Conservation (phyloP, 2,888 invertebrate genomes). For the Poecilobothrus nobilitatus region DNA sequence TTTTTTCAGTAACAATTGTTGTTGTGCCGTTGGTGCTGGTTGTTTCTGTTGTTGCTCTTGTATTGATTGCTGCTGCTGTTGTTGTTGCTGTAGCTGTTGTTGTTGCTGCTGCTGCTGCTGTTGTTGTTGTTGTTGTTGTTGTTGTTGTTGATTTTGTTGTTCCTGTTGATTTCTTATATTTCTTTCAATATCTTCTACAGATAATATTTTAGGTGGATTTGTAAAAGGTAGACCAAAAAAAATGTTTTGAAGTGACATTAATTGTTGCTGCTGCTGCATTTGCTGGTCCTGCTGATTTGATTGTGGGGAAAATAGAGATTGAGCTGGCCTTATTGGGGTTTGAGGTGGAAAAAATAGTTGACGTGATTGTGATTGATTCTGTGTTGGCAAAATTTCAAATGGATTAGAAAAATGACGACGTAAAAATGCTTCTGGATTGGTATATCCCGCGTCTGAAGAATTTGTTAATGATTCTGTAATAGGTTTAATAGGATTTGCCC, state of each 20-base stretch:
- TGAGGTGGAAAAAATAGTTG: slow-evolving; percentile 5
- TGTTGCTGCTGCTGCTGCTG: slow-evolving; percentile 24
- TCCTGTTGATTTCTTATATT: slow-evolving; percentile 40
- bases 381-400: slow-evolving; percentile 15
- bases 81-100: slow-evolving; percentile 21
- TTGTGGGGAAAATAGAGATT: slow-evolving; percentile 25
- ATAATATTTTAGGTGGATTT: slow-evolving; percentile 36
- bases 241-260: slow-evolving; percentile 17
- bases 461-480: slow-evolving; percentile 21
- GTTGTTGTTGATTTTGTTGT: slow-evolving; percentile 30
- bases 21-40: slow-evolving; percentile 25
- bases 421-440: slow-evolving; percentile 32
- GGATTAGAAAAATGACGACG: slow-evolving; percentile 35
- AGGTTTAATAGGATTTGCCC: slow-evolving; percentile 43
- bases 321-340: neutral
- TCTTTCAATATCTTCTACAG: slow-evolving; percentile 42
- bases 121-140: slow-evolving; percentile 21
- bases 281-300: slow-evolving; percentile 24
- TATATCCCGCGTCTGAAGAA: slow-evolving; percentile 24
- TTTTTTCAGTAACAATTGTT: slow-evolving; percentile 19
- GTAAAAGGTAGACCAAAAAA: slow-evolving; percentile 27
- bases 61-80: slow-evolving; percentile 22
- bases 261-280: slow-evolving; percentile 18
- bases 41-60: slow-evolving; percentile 21
- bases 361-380: neutral